Base-by-base conservation (phyloP, 1,140 invertebrate species). In the Leptonema lineaticorne region DNA sequence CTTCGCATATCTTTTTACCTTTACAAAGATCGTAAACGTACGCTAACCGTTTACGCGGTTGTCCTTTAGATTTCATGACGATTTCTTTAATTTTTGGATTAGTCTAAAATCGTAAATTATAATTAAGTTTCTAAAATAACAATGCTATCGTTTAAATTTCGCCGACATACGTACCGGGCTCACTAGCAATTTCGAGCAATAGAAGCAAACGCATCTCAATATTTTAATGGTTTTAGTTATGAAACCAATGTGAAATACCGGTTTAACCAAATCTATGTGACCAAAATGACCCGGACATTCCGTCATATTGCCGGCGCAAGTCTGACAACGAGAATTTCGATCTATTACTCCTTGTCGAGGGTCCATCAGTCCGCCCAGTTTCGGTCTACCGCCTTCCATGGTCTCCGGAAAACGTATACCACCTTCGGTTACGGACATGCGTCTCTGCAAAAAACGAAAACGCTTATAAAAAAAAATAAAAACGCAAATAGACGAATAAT, bases 261-360 rank as follows among this genome's bases (percentile, higher is more conserved):
- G 98, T 81, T 99, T 99, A 0, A 96, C 92, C 57, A 99, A 83
- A 79, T 99, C 96, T 71, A 99, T 93, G 78, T 99, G 98, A n/a
- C 97, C 98, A 85, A 99, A 99, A 81, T 99, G 98, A 0, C 98
- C 98, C 16, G 97, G 96, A 81, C 98, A 99, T 79, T 99, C 96
- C 1, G 92, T 92, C 93, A 98, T 96, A 75, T 96, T 98, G 22
- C 92, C 97, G 58, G 96, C 96, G 82, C 98, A 99, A 0, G 97
- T 99, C 79, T 97, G 96, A 79, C 97, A 99, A 53, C 95, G 85
- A 18, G 93, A 94, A 71, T 88, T 90, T 72, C 96, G 86, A 76
- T 99, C 97, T 22, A 99, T 94, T 9, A 97, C 96, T 68, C 98
- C 98, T 83, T 99, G 98, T 27, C 97, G 84, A 0, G 98, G 98